phyloP scores from a whole-genome alignment of 1,140 invertebrate genomes.

The Drosophila watanabei region DNA sequence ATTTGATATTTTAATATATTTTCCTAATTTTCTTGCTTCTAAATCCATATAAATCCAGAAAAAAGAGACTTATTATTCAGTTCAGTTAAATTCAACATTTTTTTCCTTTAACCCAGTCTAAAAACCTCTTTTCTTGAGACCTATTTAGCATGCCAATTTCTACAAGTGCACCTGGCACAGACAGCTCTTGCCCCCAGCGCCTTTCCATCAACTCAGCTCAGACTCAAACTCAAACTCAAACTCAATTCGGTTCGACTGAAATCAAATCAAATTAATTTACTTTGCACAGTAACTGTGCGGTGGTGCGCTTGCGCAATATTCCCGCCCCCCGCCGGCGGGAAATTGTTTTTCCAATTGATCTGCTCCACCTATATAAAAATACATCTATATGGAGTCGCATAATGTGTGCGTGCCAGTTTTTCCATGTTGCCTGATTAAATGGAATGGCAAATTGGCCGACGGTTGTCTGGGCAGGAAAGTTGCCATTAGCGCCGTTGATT shows the following conservation, averaged over 20 bases:
- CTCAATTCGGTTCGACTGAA: constrained; percentile 17
- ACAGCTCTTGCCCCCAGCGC: constrained; percentile 12
- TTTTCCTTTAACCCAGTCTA: background rate
- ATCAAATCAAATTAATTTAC: constrained; percentile 64
- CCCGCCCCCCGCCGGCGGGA: constrained; percentile 55
- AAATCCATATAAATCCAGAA: background rate
- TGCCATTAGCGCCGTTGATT: constrained; percentile 70
- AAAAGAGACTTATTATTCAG: background rate
- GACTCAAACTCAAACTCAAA: background rate
- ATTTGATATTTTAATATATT: background rate
- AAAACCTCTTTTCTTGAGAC: background rate
- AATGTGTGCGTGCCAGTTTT: constrained; percentile 53
- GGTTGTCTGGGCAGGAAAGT: constrained; percentile 57
- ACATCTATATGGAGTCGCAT: background rate
- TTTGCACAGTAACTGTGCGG: constrained; percentile 24
- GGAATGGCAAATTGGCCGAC: constrained; percentile 54
- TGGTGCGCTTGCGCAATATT: constrained; percentile 70
- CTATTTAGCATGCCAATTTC: constrained; percentile 4
- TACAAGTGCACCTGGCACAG: constrained; percentile 21
- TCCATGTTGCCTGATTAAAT: constrained; percentile 52
- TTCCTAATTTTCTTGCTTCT: background rate
- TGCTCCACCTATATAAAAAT: constrained; percentile 24
- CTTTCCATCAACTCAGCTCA: constrained; percentile 38
- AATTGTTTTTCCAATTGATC: constrained; percentile 72
- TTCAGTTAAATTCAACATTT: background rate